These are phyloP conservation scores for Proales similis DNA, from an alignment of 1,140 invertebrate genomes.

Conservation along the genomic window DNA sequence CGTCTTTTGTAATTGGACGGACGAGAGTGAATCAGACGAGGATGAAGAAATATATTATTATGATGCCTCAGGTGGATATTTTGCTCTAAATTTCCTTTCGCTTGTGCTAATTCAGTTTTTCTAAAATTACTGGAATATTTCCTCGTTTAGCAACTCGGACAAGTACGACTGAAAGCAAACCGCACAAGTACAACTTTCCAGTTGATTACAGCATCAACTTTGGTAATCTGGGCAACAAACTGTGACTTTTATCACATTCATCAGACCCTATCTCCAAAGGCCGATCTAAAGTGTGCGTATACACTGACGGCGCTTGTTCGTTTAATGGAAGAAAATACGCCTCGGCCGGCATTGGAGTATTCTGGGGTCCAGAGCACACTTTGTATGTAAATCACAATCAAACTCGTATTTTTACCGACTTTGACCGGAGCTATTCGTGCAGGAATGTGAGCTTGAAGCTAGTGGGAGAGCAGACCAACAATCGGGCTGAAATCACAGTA, in stretches of 20 bases:
- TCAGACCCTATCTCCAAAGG: background rate
- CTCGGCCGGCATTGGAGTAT: conserved; percentile 86
- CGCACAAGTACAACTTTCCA: conserved; percentile 20
- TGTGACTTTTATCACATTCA: conserved; percentile 1
- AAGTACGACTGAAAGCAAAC: conserved; percentile 28
- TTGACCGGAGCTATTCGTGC: conserved; percentile 34
- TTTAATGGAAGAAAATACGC: conserved; percentile 68
- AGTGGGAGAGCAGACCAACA: conserved; percentile 76
- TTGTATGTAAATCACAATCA: conserved; percentile 56
- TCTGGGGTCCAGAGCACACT: conserved; percentile 71
- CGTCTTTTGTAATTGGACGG: background rate
- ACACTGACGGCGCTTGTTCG: conserved; percentile 80
- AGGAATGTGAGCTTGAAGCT: conserved; percentile 73
- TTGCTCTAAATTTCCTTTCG: too few relatives aligned
- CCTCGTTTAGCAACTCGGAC: too few relatives aligned
- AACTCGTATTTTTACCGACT: background rate
- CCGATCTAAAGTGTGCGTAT: conserved; percentile 56
- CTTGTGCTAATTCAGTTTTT: too few relatives aligned
- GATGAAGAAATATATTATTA: conserved; percentile 3
- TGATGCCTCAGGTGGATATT: conserved; percentile 8
- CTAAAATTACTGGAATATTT: too few relatives aligned
- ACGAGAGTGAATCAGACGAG: conserved; percentile 14
- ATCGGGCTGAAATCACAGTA: conserved; percentile 85
- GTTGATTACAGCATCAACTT: background rate
- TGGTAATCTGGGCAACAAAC: background rate